Percentiles rank a stretch among this genome's conserved stretches.
Conservation (phyloP, 2,888 invertebrate species). For the Nomada goodeniana region DNA sequence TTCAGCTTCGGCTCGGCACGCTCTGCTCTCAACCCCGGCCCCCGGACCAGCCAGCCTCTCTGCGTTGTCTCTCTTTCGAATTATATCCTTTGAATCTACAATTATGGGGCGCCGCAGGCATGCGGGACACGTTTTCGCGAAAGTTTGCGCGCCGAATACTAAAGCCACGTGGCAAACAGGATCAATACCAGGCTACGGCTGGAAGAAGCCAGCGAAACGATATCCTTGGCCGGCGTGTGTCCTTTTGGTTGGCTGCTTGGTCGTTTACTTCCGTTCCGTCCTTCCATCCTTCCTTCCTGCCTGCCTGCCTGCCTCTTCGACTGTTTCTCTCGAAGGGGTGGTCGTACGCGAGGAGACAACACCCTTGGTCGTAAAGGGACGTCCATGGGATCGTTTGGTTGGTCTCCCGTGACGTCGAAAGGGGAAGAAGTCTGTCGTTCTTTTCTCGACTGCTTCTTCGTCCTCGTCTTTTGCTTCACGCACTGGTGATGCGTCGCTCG, state of each 20-base stretch:
- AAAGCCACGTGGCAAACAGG: slow-evolving; percentile 81
- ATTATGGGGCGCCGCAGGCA: slow-evolving; percentile 80
- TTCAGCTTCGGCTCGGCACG: slow-evolving; percentile 23
- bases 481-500: neutral
- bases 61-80: slow-evolving; percentile 73
- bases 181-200: slow-evolving; percentile 78
- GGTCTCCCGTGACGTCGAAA: slow-evolving; percentile 29
- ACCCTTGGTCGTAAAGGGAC: slow-evolving; percentile 54
- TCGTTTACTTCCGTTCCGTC: slow-evolving; percentile 58
- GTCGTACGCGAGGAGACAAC: slow-evolving; percentile 30
- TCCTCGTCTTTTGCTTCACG: neutral
- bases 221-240: slow-evolving; percentile 63
- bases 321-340: slow-evolving; percentile 17
- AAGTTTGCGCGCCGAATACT: slow-evolving; percentile 83
- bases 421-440: slow-evolving; percentile 28
- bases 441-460: slow-evolving; percentile 7
- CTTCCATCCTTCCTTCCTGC: slow-evolving; percentile 24
- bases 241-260: slow-evolving; percentile 61
- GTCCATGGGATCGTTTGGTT: slow-evolving; percentile 37
- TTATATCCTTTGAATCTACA: slow-evolving; percentile 85
- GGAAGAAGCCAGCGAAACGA: slow-evolving; percentile 64
- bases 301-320: slow-evolving; percentile 3
- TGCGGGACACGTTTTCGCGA: slow-evolving; percentile 81
- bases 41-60: slow-evolving; percentile 1
- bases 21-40: slow-evolving; percentile 10